phyloP scores from a whole-genome alignment of 1,140 invertebrate species.

The Laupala kohalensis region DNA sequence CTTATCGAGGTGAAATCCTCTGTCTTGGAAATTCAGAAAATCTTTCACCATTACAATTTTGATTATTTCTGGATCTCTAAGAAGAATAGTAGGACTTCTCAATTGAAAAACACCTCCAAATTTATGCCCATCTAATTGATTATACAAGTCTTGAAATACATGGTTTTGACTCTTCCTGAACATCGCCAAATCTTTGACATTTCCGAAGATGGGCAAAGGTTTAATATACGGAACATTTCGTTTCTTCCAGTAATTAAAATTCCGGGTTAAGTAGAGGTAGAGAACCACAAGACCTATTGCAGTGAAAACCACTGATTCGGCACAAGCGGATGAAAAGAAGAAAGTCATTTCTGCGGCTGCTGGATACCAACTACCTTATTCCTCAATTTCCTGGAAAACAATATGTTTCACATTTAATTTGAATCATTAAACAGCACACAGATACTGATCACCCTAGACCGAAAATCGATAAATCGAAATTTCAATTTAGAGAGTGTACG shows the following conservation, averaged over 20 bases:
- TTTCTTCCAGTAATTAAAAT: constrained; percentile 29
- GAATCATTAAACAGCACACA: too few relatives aligned
- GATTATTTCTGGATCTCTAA: constrained; percentile 23
- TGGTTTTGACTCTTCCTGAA: not conserved
- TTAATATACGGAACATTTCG: constrained; percentile 24
- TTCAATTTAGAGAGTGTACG: too few relatives aligned
- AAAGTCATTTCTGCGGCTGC: too few relatives aligned
- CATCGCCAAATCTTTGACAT: constrained; percentile 15
- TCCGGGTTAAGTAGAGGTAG: not conserved
- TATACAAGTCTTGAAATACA: constrained; percentile 1
- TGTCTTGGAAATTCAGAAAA: constrained; percentile 13
- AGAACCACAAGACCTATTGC: not conserved
- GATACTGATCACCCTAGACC: too few relatives aligned
- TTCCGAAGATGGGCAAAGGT: constrained; percentile 26
- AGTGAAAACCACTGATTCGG: too few relatives aligned
- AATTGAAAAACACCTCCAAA: constrained; percentile 13
- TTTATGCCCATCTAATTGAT: constrained; percentile 1
- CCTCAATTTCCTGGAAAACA: too few relatives aligned
- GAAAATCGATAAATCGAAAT: too few relatives aligned
- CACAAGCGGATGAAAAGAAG: too few relatives aligned
- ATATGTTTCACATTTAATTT: too few relatives aligned
- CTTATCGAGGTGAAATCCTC: constrained; percentile 9
- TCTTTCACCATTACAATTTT: constrained; percentile 22
- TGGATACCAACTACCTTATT: too few relatives aligned
- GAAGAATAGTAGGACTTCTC: constrained; percentile 17